Conservation (phyloP, 1,140 invertebrate species). For the Drosophila truncata region DNA sequence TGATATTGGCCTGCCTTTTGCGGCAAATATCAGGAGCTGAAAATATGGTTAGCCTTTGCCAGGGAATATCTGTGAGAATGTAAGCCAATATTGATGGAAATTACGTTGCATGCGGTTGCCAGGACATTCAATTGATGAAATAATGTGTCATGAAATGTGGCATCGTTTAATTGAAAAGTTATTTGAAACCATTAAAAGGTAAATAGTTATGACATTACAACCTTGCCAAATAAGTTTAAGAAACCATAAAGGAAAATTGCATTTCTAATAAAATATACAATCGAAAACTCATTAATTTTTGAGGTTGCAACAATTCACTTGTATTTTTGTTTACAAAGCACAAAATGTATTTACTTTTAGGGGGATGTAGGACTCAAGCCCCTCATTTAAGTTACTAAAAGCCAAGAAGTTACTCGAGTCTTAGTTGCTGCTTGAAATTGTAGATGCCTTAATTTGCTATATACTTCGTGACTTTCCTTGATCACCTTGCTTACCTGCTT, state of each 20-base stretch:
- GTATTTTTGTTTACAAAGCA: no score
- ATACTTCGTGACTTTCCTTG: conserved; percentile 20
- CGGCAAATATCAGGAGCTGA: conserved; percentile 19
- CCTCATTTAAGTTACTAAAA: not conserved
- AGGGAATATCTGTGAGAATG: conserved; percentile 13
- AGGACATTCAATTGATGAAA: conserved; percentile 7
- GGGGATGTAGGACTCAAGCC: no score
- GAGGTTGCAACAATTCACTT: no score
- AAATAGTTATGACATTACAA: not conserved
- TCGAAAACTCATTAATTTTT: not conserved
- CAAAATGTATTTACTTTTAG: no score
- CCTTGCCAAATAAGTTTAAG: not conserved
- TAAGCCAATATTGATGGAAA: conserved; percentile 41
- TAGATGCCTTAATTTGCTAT: conserved; percentile 13
- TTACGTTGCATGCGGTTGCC: conserved; percentile 34
- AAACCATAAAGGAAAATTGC: not conserved
- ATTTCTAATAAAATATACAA: not conserved
- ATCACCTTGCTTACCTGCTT: not conserved
- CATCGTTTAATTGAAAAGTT: not conserved
- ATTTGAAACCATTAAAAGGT: not conserved
- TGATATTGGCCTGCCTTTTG: conserved; percentile 30
- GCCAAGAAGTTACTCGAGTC: not conserved
- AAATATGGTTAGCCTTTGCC: conserved; percentile 8
- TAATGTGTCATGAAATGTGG: conserved; percentile 21
- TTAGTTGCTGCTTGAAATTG: not conserved